phyloP scores from a whole-genome alignment of 2,113 vertebrate genomes.

The Philantomba maxwellii region DNA sequence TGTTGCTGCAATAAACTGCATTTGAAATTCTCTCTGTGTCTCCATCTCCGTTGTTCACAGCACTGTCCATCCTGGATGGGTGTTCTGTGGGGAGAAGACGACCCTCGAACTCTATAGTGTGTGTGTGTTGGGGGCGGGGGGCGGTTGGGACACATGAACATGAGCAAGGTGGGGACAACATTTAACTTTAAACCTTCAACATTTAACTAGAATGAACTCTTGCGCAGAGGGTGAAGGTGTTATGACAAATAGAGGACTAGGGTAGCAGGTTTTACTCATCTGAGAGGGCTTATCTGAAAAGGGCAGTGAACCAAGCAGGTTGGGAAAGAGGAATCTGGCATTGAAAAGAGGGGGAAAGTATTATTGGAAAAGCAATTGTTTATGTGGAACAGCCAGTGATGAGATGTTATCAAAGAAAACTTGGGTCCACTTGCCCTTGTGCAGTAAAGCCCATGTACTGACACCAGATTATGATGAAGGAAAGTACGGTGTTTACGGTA shows the following conservation, averaged over 20 bases:
- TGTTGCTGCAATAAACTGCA: constrained; percentile 71
- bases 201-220: not conserved
- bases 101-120: not conserved
- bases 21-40: constrained; percentile 47
- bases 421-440: not conserved
- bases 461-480: not conserved
- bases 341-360: not conserved
- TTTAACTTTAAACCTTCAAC: not conserved
- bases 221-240: not conserved
- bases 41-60: not conserved
- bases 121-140: not conserved
- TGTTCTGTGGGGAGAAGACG: not conserved
- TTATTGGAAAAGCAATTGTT: not conserved
- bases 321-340: not conserved
- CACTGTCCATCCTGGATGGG: not conserved
- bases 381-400: not conserved
- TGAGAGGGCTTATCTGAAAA: not conserved
- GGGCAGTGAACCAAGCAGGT: not conserved
- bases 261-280: not conserved
- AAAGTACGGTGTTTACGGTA: not conserved
- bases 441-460: not conserved
- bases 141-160: not conserved
- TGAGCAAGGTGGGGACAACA: not conserved
- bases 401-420: not conserved
- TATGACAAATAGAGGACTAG: not conserved